These are phyloP conservation scores for Lepidocolaptes lacrymiger DNA, from an alignment of 2,797 vertebrate species.

Conservation along the genomic window DNA sequence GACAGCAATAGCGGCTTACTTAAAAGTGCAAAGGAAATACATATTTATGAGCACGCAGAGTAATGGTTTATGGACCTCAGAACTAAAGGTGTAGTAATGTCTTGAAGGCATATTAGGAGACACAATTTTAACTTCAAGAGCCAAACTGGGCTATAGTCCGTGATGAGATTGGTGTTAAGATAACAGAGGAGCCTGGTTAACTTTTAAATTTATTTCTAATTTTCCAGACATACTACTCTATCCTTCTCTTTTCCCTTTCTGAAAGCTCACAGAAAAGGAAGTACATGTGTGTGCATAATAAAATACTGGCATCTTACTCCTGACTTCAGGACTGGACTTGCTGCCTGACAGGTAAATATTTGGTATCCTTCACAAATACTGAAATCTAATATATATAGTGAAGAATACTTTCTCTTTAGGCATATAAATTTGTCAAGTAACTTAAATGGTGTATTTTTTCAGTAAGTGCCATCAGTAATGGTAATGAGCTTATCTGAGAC, in stretches of 20 bases:
- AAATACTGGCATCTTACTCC: not conserved
- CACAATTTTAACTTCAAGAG: constrained; percentile 21
- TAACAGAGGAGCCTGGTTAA: not conserved
- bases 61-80: constrained; percentile 29
- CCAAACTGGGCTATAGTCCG: not conserved
- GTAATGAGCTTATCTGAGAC: not conserved
- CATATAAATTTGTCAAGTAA: not conserved
- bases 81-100: constrained; percentile 34
- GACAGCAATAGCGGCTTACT: constrained; percentile 65
- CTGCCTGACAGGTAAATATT: not conserved
- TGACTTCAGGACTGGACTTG: not conserved
- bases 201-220: not conserved
- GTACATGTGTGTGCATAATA: fast-evolving
- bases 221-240: not conserved
- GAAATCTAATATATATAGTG: not conserved
- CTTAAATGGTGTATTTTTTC: not conserved
- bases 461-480: not conserved
- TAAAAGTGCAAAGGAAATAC: constrained; percentile 53
- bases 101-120: constrained; percentile 24
- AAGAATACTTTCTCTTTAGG: not conserved
- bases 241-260: not conserved
- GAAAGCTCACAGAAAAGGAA: not conserved
- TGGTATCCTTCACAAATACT: not conserved
- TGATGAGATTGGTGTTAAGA: not conserved
- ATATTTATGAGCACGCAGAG: constrained; percentile 64